Evolutionary conservation across 2,113 vertebrate genomes (phyloP), one percentile per base, ranked within the genome.

Genomic region (Amphilophus citrinellus): DNA sequence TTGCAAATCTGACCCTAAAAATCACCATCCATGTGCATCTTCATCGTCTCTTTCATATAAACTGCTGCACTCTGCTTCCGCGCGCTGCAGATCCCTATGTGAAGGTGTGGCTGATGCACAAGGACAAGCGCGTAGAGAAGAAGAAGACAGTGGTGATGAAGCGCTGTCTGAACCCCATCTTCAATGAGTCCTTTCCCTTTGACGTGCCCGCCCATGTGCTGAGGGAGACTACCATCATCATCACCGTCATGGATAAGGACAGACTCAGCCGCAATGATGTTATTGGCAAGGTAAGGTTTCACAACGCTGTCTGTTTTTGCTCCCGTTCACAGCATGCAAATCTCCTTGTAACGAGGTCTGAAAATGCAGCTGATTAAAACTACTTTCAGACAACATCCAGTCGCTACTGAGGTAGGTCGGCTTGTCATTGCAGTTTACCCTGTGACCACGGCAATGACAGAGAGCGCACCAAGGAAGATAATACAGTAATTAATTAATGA

Each of bases 241-340:
- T 99, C 96, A 99, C 98, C 0, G 98, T 99, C 95, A 99, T 99
- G 98, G 98, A 99, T 95, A 99, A 99, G 96, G 98, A 99, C 95
- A 96, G 95, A 91, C 97, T 99, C 84, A 99, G 98, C 95, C 97
- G 98, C 91, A 99, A 99, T 0, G 98, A 99, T 0, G 98, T 99
- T 94, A 99, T 99, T 0, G 98, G 98, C 95, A 99, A 99, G 98
- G 98, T 99, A 95, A 85, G 2, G 18, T 57, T 47, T 68, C n/a
- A 6, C 11, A 17, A 24, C 39, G 20, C 61, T 18, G 10, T 53
- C 44, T 53, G 47, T 17, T 50, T 14, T 50, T 2, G 50, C 50
- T 53, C 44, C 11, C 44, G 47, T 32, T 73, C 66, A 73, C 10
- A 59, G 61, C 58, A 15, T 17, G 22, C 7, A 15, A 32, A 10